Conservation (phyloP, 1,140 invertebrate genomes). For the Nasonia longicornis region DNA sequence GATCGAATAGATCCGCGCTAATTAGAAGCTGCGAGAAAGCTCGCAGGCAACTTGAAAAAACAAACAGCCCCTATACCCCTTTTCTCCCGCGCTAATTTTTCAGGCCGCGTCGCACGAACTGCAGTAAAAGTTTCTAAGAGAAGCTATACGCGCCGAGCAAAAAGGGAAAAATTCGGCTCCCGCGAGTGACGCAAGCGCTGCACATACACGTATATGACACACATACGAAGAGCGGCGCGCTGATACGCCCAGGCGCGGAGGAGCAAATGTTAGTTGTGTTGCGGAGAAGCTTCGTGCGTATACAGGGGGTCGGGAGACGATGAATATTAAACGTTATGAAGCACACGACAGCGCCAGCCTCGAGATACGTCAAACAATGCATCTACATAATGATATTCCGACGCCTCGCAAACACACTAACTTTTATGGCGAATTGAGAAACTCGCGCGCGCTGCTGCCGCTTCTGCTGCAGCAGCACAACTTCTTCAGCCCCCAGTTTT, state of each 20-base stretch:
- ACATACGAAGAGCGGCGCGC: neutral
- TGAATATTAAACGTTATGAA: slow-evolving; percentile 41
- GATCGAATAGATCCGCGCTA: too few relatives aligned
- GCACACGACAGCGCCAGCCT: neutral
- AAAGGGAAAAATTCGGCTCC: neutral
- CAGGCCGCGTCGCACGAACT: neutral
- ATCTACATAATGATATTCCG: slow-evolving; percentile 42
- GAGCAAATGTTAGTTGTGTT: neutral
- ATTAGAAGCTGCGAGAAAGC: too few relatives aligned
- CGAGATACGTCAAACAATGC: slow-evolving; percentile 34
- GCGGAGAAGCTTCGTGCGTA: neutral
- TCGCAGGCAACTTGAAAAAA: neutral
- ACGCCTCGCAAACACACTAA: slow-evolving; percentile 3
- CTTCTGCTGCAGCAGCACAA: neutral
- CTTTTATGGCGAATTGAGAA: slow-evolving; percentile 38
- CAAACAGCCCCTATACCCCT: neutral
- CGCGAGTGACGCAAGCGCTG: neutral
- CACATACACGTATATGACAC: neutral
- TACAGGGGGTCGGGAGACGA: neutral
- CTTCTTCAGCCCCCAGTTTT: neutral
- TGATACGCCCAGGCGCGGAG: too few relatives aligned
- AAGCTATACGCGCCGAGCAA: neutral
- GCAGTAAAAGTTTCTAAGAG: neutral
- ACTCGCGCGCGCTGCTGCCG: neutral
- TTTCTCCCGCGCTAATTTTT: neutral